Evolutionary conservation across 2,113 vertebrate species (phyloP), one percentile per base, ranked within the genome.

Genomic region (Strix uralensis): DNA sequence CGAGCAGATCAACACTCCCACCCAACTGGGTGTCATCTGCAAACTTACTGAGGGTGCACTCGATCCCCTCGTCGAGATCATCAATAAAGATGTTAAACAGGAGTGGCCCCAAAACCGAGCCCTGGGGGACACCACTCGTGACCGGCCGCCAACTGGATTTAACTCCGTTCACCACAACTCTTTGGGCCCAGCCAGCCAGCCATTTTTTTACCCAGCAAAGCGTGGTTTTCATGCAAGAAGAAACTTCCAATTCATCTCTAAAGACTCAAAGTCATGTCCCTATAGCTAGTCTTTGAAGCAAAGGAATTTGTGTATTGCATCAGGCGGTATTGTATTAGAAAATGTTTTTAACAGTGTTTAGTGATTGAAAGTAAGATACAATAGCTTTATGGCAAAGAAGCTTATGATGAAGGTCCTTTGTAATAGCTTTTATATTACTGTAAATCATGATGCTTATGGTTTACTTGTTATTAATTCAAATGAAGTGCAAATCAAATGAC

Each of bases 381-480:
- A 95, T 88, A 75, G 78, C 92, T 96, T 97, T 96, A 80, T 93
- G 88, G 95, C 96, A 98, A 97, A 97, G 95, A 95, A 95, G 83
- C 89, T 96, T 95, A 97, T 74, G 96, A 96, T 90, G 94, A 95
- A 92, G 90, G 96, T 86, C 90, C 87, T 92, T 78, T 86, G 54
- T 94, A 96, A 96, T 95, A 92, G 94, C 92, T 97, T 97, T 97
- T 95, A 82, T 94, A 86, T 97, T 88, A 95, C 82, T 91, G 75
- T 73, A 96, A 97, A 88, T 95, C 94, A 96, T 90, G 93, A 97
- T 90, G 86, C 94, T 95, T 94, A 96, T 67, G 51, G 83, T 96
- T 95, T 88, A 93, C 80, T 96, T 97, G 97, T 96, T 96, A 96
- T 93, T 98, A 94, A 97, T 96, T 95, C 94, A 95, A 97, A 97